Base-by-base conservation (phyloP, 2,888 invertebrate species). In the Thera obeliscata region DNA sequence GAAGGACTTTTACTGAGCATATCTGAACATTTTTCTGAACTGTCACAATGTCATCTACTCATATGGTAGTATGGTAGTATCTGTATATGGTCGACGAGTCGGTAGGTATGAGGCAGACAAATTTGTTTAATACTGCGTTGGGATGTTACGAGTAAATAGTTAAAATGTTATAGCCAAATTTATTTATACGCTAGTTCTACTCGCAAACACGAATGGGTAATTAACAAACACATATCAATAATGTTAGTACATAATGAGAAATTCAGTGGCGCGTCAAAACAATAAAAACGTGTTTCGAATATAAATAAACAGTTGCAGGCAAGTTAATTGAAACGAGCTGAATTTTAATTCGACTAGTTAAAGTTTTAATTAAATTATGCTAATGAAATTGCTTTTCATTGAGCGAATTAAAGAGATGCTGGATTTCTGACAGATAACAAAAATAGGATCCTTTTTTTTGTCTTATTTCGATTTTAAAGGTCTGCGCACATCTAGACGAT, bases 331-430 rank as follows among this genome's bases (percentile, higher is more conserved):
- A 61, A 70, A 62, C 22, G 8, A 49, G 54, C 49, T 46, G 58
- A 61, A 61, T 61, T 64, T 65, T 56, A 65, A 60, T 60, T 60
- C 60, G 55, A 9, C 22, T 63, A 63, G 33, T 56, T 61, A 62
- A 63, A 60, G 59, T 73, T 72, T 62, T 66, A 74, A 74, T 74
- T 59, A 66, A 73, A 72, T 60, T 48, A 67, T 74, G 61, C 57
- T 71, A 72, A 73, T 69, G 57, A 33, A 33, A 54, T 54, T 33
- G 55, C 2, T 55, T 55, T 61, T 55, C 12, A 61, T 55, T 61
- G 41, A 61, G 55, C 48, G n/a, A 48, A 55, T 48, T 48, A 38
- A 33, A 55, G 46, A 61, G 12, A 55, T 50, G 8, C 12, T 48
- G 22, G 36, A 55, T 61, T 61, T 48, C 46, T 55, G 35, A 61